phyloP scores from a whole-genome alignment of 1,140 invertebrate genomes.

The Lepidurus couesii region DNA sequence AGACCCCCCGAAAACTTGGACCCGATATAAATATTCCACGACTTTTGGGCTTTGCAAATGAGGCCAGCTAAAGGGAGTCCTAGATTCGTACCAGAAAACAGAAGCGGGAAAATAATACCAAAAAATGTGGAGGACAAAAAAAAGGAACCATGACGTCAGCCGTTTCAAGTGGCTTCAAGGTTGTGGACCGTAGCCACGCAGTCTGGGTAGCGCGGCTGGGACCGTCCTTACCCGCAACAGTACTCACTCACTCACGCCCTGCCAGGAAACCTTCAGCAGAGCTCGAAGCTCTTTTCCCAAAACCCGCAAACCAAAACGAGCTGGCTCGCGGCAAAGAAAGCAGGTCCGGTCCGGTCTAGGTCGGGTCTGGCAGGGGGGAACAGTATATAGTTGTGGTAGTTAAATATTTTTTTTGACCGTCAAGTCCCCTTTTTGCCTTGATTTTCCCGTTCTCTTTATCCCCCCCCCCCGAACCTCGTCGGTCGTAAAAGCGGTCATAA shows the following conservation, averaged over 20 bases:
- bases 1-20: neutral
- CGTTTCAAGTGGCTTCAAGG: constrained; percentile 13
- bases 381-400: too few species aligned
- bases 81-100: neutral
- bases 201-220: neutral
- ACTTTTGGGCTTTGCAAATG: neutral
- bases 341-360: neutral
- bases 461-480: neutral
- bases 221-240: neutral
- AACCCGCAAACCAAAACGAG: neutral
- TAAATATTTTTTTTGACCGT: neutral
- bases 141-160: neutral
- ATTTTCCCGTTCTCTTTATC: neutral
- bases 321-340: neutral
- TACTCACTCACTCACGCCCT: neutral
- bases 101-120: neutral
- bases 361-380: too few species aligned
- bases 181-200: neutral
- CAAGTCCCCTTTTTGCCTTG: neutral
- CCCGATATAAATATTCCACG: neutral
- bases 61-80: neutral
- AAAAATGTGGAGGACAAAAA: neutral
- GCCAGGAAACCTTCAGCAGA: neutral
- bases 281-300: neutral
- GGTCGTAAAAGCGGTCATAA: constrained; percentile 14